These are phyloP conservation scores for Propithecus coquereli DNA, from an alignment of 2,113 vertebrate species.

Conservation along the genomic window DNA sequence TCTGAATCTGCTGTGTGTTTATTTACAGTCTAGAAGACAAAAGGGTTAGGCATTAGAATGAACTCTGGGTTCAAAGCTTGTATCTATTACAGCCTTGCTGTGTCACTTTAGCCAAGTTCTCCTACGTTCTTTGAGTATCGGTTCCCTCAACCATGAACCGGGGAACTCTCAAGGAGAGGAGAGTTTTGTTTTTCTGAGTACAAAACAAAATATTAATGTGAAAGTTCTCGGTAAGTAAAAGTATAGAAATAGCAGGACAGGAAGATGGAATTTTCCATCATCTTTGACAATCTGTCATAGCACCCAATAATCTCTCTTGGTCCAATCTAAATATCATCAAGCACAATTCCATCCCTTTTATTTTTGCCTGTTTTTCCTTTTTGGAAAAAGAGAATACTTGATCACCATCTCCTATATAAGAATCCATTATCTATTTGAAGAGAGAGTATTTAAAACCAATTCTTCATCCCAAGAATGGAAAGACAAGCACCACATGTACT, in stretches of 20 bases:
- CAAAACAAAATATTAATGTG: neutral
- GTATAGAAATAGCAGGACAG: neutral
- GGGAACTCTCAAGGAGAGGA: neutral
- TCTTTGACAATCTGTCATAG: neutral
- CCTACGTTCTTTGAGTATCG: neutral
- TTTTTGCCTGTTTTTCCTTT: neutral
- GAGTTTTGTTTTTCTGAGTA: no score
- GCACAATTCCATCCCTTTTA: neutral
- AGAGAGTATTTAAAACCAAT: neutral
- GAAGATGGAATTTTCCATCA: neutral
- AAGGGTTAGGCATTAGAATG: neutral
- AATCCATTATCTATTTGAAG: constrained; percentile 21
- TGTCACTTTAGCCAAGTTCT: neutral
- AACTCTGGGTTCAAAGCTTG: neutral
- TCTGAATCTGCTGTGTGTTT: neutral
- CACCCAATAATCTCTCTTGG: neutral
- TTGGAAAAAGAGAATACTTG: neutral
- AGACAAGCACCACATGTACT: no score
- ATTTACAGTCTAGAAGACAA: neutral
- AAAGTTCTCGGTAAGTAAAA: neutral
- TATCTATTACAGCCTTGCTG: neutral
- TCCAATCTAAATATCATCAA: neutral
- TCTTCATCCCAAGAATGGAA: no score
- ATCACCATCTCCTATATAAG: neutral
- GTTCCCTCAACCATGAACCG: neutral